These are phyloP conservation scores for Fabriciana adippe DNA, from an alignment of 2,888 invertebrate genomes.

Conservation along the genomic window DNA sequence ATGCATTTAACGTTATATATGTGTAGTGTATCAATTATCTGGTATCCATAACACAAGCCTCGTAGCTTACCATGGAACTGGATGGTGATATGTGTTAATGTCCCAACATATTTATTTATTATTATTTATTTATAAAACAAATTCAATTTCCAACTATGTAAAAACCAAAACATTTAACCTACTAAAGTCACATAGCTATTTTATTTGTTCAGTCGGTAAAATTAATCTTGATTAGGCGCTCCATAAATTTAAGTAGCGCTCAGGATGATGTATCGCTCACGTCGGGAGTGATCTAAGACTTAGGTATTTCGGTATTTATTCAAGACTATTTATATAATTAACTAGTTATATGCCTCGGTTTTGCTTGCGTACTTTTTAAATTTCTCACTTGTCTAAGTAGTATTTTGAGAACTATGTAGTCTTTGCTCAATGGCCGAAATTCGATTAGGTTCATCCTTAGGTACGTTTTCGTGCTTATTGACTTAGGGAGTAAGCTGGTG, in stretches of 20 bases:
- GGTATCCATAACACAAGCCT: no score
- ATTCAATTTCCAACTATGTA: background rate
- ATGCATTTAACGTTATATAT: no score
- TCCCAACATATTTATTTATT: no score
- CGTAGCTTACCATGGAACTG: no score
- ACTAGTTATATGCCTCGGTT: background rate
- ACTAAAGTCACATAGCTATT: slow-evolving; percentile 10
- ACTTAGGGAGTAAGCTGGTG: no score
- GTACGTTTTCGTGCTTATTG: no score
- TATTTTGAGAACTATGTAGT: no score
- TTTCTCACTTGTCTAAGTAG: no score
- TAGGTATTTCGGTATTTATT: slow-evolving; percentile 2
- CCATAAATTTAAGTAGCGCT: slow-evolving; percentile 29
- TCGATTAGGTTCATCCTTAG: no score
- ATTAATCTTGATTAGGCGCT: slow-evolving; percentile 31
- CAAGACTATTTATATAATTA: background rate
- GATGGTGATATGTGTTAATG: no score
- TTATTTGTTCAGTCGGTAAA: slow-evolving; percentile 24
- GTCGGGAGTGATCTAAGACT: slow-evolving; percentile 23
- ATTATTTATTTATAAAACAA: slow-evolving; percentile 1
- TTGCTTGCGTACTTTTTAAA: background rate
- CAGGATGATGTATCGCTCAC: slow-evolving; percentile 30
- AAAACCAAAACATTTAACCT: background rate
- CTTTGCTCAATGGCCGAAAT: no score
- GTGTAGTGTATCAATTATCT: no score